Evolutionary conservation across 2,797 vertebrate species (phyloP).

Genomic region (Amniataba percoides): DNA sequence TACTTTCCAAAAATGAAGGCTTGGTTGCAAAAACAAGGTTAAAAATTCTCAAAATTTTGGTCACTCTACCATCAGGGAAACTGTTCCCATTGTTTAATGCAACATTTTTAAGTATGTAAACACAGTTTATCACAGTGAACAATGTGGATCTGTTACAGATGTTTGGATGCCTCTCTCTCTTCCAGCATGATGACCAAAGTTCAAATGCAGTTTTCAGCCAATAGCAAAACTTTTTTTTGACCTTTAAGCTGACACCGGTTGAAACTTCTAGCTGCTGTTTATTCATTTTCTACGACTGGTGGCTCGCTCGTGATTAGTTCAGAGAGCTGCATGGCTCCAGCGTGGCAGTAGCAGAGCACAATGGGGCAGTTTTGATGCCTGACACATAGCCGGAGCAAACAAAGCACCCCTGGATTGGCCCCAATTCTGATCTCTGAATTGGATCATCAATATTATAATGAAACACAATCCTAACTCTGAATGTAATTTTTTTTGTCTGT

Average conservation of each 20-base stretch:
- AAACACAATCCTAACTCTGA: not conserved
- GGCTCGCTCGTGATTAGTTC: not conserved
- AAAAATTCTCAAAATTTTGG: too few species aligned
- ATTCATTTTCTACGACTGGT: not conserved
- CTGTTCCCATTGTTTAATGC: not conserved
- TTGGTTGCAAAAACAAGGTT: not conserved
- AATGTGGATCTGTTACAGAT: not conserved
- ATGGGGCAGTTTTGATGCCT: not conserved
- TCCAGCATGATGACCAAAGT: not conserved
- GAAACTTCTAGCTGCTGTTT: not conserved
- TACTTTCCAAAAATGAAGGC: not conserved
- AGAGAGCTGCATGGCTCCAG: not conserved
- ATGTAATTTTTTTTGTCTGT: not conserved
- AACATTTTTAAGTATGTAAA: too few species aligned
- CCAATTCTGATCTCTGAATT: not conserved
- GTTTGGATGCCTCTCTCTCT: not conserved
- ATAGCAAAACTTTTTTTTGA: not conserved
- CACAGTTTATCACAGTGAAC: not conserved
- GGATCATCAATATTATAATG: not conserved
- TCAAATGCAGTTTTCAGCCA: not conserved
- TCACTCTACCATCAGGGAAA: not conserved
- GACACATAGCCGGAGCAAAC: not conserved
- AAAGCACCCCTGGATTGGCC: not conserved
- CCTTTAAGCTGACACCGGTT: not conserved
- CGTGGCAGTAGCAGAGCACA: not conserved